Conservation (phyloP, 2,113 vertebrate species). For the Struthio camelus region DNA sequence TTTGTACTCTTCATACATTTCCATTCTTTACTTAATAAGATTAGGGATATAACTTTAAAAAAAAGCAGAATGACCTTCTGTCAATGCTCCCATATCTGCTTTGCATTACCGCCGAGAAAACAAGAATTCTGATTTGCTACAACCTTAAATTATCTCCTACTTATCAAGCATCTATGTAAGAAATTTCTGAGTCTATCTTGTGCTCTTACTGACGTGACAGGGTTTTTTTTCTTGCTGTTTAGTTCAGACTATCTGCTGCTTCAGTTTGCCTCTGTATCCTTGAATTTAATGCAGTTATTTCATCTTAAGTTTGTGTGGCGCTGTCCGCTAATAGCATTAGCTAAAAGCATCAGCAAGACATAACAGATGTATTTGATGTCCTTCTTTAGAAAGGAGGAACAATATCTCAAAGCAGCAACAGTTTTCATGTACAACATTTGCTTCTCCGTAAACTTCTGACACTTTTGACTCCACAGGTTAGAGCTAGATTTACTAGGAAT, state of each 20-base stretch:
- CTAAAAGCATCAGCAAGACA: neutral
- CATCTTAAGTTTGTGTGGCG: neutral
- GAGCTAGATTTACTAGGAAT: neutral
- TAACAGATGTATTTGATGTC: neutral
- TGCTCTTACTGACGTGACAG: neutral
- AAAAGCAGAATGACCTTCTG: neutral
- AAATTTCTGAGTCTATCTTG: neutral
- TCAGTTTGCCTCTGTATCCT: neutral
- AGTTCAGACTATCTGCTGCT: neutral
- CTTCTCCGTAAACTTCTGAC: neutral
- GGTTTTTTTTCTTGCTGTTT: neutral
- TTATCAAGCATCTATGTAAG: neutral
- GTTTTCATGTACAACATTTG: neutral
- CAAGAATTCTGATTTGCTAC: neutral
- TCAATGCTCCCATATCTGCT: neutral
- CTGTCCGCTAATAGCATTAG: neutral
- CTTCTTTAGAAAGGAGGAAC: neutral
- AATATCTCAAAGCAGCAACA: neutral
- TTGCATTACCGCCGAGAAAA: neutral
- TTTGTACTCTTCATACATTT: neutral
- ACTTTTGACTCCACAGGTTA: neutral
- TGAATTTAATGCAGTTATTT: neutral
- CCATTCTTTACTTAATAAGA: neutral
- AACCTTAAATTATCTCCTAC: neutral
- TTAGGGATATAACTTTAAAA: neutral